phyloP scores from a whole-genome alignment of 2,797 vertebrate genomes.

The Denticeps clupeoides region DNA sequence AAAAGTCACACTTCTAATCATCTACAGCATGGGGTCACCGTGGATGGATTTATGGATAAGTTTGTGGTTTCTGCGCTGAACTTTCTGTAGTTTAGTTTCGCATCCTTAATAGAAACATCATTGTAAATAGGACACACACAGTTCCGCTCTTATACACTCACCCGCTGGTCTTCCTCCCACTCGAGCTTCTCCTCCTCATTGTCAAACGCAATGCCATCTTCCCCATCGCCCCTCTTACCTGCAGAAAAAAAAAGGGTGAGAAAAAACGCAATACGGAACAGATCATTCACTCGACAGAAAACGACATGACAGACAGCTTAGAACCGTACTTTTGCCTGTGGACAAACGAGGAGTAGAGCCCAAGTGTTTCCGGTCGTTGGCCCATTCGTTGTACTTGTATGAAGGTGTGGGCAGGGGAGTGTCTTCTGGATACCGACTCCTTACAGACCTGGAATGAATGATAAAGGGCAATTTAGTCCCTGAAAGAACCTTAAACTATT shows the following conservation, averaged over 20 bases:
- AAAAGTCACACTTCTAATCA: no score
- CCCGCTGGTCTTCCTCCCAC: slow-evolving; percentile 95
- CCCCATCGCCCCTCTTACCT: slow-evolving; percentile 70
- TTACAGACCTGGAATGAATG: slow-evolving; percentile 74
- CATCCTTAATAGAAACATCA: no score
- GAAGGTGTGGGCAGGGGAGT: slow-evolving; percentile 88
- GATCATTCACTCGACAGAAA: neutral
- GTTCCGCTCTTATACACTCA: slow-evolving; percentile 34
- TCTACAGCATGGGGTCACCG: no score
- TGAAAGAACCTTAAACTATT: no score
- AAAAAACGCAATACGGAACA: slow-evolving; percentile 1
- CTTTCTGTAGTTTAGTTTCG: no score
- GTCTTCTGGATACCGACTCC: slow-evolving; percentile 73
- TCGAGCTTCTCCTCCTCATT: slow-evolving; percentile 82
- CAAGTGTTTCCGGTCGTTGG: slow-evolving; percentile 83
- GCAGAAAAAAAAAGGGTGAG: slow-evolving; percentile 4
- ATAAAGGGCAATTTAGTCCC: no score
- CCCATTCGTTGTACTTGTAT: slow-evolving; percentile 98
- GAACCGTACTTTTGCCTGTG: slow-evolving; percentile 88
- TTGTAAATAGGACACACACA: no score
- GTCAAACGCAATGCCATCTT: slow-evolving; percentile 80
- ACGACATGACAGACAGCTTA: neutral
- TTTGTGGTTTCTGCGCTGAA: no score
- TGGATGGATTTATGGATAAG: no score
- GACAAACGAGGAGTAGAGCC: slow-evolving; percentile 88